Percentiles rank a stretch among this genome's conserved stretches.
Conservation (phyloP, 2,797 vertebrate species). For the Sebastolobus alascanus region DNA sequence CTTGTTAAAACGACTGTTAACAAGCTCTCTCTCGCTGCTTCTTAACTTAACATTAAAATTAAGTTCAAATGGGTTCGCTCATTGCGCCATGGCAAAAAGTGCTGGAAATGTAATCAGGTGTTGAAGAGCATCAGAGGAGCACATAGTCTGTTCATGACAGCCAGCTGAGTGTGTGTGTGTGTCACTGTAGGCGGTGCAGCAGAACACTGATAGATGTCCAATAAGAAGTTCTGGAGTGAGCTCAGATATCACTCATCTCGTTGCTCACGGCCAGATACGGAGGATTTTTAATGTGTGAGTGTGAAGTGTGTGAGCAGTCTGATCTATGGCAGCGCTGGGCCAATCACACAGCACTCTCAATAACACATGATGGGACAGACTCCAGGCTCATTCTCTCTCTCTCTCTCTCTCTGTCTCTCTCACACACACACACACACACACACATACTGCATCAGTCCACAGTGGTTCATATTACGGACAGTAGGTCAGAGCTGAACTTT, state of each 20-base stretch:
- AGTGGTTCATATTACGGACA: constrained; percentile 57
- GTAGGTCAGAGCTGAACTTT: constrained; percentile 62
- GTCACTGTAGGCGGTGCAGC: constrained; percentile 31
- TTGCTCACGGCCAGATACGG: constrained; percentile 41
- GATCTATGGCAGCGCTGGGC: constrained; percentile 53
- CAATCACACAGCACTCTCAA: constrained; percentile 43
- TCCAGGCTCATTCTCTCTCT: constrained; percentile 43
- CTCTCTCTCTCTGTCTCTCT: neutral
- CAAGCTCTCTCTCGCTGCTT: constrained; percentile 30
- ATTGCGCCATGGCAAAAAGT: constrained; percentile 40
- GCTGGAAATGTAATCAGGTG: constrained; percentile 71
- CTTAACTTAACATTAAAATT: constrained; percentile 11
- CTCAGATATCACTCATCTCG: constrained; percentile 60
- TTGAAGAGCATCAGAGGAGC: constrained; percentile 55
- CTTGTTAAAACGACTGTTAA: constrained; percentile 59
- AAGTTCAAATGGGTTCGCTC: constrained; percentile 63
- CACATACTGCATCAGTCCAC: constrained; percentile 43
- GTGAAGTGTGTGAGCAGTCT: constrained; percentile 57
- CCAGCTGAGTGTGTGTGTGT: constrained; percentile 36
- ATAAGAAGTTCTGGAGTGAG: constrained; percentile 47
- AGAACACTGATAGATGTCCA: constrained; percentile 50
- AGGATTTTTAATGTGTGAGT: constrained; percentile 52
- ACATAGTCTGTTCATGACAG: constrained; percentile 12
- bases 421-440: constrained; percentile 1
- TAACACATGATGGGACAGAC: constrained; percentile 56